Evolutionary conservation across 2,888 invertebrate genomes (phyloP).

Genomic region (Caenorhabditis panamensis): DNA sequence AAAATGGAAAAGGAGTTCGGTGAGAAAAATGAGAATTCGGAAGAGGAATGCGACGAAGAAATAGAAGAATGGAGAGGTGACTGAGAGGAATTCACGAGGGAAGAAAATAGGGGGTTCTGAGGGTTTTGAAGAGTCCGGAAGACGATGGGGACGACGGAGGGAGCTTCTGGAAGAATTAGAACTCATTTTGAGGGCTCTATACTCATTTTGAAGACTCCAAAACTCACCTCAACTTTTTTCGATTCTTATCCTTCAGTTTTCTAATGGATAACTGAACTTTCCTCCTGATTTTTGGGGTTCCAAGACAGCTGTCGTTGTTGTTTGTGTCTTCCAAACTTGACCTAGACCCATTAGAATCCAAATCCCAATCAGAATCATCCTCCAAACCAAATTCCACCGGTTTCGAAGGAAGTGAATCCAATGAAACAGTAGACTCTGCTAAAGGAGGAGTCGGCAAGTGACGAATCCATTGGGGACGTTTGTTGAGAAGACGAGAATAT

Average conservation of each 20-base stretch:
- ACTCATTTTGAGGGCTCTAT: no score
- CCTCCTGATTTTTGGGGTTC: neutral
- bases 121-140: neutral
- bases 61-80: conserved; percentile 42
- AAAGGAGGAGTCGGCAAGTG: conserved; percentile 17
- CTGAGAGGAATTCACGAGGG: conserved; percentile 23
- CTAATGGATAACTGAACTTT: conserved; percentile 4
- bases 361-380: conserved; percentile 28
- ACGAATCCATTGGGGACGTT: conserved; percentile 54
- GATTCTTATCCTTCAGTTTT: conserved; percentile 27
- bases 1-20: conserved; percentile 17
- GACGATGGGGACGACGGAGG: conserved; percentile 9
- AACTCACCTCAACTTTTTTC: conserved; percentile 24
- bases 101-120: conserved; percentile 4
- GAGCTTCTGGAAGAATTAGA: conserved; percentile 23
- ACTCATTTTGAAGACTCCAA: neutral
- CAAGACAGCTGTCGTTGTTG: neutral
- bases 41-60: conserved; percentile 52
- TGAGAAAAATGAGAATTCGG: conserved; percentile 42
- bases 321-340: no score
- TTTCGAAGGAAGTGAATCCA: conserved; percentile 24
- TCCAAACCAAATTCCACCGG: conserved; percentile 15
- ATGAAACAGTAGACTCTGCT: conserved; percentile 34
- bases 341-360: no score
- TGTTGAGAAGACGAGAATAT: conserved; percentile 46